Percentiles rank a stretch among this genome's conserved stretches.
Evolutionary conservation across 2,113 vertebrate species (phyloP).

Genomic region (Gasterosteus aculeatus): DNA sequence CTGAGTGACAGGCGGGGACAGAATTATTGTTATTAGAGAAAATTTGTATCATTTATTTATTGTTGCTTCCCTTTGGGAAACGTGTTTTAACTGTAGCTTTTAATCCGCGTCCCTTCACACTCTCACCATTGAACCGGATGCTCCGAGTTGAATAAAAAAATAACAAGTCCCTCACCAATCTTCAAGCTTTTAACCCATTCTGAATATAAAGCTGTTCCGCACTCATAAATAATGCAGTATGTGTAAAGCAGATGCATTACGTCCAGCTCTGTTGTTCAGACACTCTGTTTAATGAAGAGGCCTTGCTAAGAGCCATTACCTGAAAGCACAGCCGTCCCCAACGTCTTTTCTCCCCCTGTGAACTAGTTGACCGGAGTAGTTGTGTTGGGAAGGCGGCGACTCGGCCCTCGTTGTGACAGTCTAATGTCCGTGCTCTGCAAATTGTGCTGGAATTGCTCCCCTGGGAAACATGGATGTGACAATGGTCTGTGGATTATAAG

Average conservation of each 20-base stretch:
- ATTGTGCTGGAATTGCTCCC: constrained; percentile 74
- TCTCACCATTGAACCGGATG: constrained; percentile 23
- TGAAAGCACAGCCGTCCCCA: constrained; percentile 64
- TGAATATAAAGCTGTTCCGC: constrained; percentile 59
- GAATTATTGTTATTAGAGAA: neutral
- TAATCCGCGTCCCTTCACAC: constrained; percentile 52
- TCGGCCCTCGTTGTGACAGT: constrained; percentile 58
- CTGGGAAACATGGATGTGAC: constrained; percentile 66
- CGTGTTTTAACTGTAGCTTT: constrained; percentile 31
- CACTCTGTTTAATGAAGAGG: constrained; percentile 78
- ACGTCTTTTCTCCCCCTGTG: constrained; percentile 53
- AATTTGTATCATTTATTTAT: constrained; percentile 13
- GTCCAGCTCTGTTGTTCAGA: constrained; percentile 70
- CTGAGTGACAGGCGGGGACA: neutral
- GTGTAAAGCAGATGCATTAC: constrained; percentile 76
- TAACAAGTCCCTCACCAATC: constrained; percentile 60
- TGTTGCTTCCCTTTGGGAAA: constrained; percentile 18
- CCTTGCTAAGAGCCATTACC: constrained; percentile 71
- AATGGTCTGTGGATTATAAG: constrained; percentile 65
- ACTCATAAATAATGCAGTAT: constrained; percentile 77
- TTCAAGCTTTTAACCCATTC: constrained; percentile 76
- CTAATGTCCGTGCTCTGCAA: constrained; percentile 66
- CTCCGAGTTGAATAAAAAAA: constrained; percentile 29
- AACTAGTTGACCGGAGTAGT: constrained; percentile 58
- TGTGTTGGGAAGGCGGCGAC: constrained; percentile 50